Percentiles rank a stretch among this genome's conserved stretches.
These are phyloP conservation scores for Sminthurinus signatus DNA, from an alignment of 1,140 invertebrate genomes.

Conservation along the genomic window DNA sequence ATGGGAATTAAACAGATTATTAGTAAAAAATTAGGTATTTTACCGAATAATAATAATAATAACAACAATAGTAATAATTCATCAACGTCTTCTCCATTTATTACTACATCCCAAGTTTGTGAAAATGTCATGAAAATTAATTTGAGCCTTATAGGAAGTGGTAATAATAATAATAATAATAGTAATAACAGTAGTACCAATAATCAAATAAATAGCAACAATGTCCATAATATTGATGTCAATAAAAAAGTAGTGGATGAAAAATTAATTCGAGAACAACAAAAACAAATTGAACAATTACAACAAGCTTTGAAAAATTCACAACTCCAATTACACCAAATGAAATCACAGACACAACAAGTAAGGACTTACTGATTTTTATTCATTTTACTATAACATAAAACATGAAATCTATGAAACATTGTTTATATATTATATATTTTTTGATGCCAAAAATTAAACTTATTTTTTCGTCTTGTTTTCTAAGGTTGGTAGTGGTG, in stretches of 20 bases:
- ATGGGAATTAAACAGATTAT: not conserved
- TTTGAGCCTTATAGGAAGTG: conserved; percentile 1
- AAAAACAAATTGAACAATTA: conserved; percentile 78
- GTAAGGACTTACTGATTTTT: conserved; percentile 19
- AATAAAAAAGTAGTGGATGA: conserved; percentile 8
- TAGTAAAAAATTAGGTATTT: not conserved
- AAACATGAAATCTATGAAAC: too few relatives aligned
- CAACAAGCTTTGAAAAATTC: conserved; percentile 71
- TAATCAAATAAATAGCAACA: not conserved
- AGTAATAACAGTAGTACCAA: not conserved
- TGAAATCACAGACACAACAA: conserved; percentile 36
- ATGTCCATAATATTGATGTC: not conserved
- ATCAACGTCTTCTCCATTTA: not conserved
- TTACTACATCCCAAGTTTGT: not conserved
- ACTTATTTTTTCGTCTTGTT: not conserved
- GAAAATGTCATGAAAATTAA: not conserved
- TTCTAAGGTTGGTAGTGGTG: conserved; percentile 8
- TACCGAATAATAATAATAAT: not conserved
- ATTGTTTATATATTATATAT: too few relatives aligned
- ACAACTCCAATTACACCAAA: conserved; percentile 60
- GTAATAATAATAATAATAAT: not conserved
- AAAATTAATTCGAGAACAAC: conserved; percentile 63
- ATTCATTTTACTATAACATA: not conserved
- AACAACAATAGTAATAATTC: not conserved
- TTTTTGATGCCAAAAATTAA: too few relatives aligned